Percentiles rank a stretch among this genome's conserved stretches.
Conservation (phyloP, 2,113 vertebrate genomes). For the Isichthys henryi region DNA sequence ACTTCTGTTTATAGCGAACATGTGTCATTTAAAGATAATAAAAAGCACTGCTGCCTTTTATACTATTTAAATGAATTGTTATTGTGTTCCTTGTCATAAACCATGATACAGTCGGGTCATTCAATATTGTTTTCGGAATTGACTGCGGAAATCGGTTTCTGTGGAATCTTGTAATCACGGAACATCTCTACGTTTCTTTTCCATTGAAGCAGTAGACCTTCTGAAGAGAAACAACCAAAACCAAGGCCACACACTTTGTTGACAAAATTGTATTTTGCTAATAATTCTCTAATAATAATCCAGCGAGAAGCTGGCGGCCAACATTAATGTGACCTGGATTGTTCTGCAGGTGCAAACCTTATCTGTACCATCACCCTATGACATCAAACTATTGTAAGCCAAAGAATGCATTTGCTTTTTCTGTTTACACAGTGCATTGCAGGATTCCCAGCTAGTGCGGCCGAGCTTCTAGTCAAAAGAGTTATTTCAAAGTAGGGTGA, state of each 20-base stretch:
- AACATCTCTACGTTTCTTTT: neutral
- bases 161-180: neutral
- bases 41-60: neutral
- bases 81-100: neutral
- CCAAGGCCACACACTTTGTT: neutral
- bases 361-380: neutral
- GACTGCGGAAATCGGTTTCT: neutral
- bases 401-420: neutral
- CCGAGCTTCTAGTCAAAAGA: neutral
- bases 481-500: neutral
- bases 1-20: neutral
- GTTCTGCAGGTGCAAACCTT: neutral
- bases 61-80: neutral
- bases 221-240: neutral
- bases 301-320: neutral
- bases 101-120: neutral
- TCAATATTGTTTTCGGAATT: neutral
- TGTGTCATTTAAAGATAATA: neutral
- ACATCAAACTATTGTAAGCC: neutral
- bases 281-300: neutral
- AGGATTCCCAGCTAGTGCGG: neutral
- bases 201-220: neutral
- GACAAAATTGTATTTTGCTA: neutral
- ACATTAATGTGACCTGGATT: neutral
- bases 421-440: neutral